A percentile compares a stretch with the other conserved stretches of the same genome.
These are phyloP conservation scores for Leptopilina boulardi DNA, from an alignment of 1,140 invertebrate genomes.

Conservation along the genomic window DNA sequence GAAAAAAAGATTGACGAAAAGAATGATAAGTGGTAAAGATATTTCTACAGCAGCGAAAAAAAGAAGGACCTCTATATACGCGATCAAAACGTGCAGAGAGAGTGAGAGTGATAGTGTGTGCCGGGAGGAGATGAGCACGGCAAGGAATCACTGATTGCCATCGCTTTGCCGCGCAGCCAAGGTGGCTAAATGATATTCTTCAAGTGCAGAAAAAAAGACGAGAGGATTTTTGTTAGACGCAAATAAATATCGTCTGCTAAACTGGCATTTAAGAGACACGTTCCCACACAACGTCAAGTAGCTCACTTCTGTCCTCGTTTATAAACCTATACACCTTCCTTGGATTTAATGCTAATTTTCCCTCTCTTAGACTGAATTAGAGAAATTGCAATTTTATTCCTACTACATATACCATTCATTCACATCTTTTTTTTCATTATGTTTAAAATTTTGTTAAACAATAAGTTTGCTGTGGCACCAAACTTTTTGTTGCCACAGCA, in stretches of 20 bases:
- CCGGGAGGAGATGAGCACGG: background rate
- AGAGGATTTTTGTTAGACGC: conserved; percentile 4
- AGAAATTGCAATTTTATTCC: no score
- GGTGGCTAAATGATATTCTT: conserved; percentile 26
- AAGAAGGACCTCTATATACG: background rate
- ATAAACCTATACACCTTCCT: conserved; percentile 13
- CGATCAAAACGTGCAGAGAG: conserved; percentile 6
- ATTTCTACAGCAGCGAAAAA: conserved; percentile 15
- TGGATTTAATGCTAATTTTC: conserved; percentile 1
- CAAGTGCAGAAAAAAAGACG: background rate
- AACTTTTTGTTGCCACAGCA: no score
- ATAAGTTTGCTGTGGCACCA: no score
- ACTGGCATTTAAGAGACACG: background rate
- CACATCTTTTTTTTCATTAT: no score
- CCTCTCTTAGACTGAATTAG: no score
- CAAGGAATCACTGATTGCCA: conserved; percentile 24
- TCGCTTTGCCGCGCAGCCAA: background rate
- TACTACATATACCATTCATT: no score
- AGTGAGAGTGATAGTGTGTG: no score
- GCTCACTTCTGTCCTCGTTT: conserved; percentile 8
- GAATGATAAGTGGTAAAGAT: conserved; percentile 42
- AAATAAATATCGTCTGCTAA: conserved; percentile 28
- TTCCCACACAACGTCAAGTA: conserved; percentile 11
- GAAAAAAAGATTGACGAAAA: conserved; percentile 47
- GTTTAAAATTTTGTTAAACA: no score